Evolutionary conservation across 2,888 invertebrate species (phyloP).

Genomic region (Chorisops tibialis): DNA sequence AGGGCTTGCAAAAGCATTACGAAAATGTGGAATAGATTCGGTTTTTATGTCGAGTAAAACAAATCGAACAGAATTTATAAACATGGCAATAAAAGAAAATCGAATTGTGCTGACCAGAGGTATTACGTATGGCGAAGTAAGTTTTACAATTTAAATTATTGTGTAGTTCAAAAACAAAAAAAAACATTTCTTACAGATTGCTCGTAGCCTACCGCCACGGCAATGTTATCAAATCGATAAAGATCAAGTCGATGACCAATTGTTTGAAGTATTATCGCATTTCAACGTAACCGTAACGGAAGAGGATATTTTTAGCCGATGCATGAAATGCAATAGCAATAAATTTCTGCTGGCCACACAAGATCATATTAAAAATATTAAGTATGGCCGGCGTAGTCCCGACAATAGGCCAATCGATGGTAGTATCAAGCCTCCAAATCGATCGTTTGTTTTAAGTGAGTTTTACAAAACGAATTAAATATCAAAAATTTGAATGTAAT

Average conservation of each 20-base stretch:
- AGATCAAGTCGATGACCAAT: slow-evolving; percentile 59
- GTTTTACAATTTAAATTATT: slow-evolving; percentile 15
- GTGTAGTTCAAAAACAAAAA: background rate
- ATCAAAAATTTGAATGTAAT: background rate
- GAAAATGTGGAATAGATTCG: slow-evolving; percentile 63
- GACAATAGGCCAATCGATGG: background rate
- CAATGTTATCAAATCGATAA: slow-evolving; percentile 56
- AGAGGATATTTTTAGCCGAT: slow-evolving; percentile 68
- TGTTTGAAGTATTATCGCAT: slow-evolving; percentile 62
- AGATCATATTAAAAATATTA: slow-evolving; percentile 17
- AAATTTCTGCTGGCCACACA: slow-evolving; percentile 32
- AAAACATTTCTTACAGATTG: slow-evolving; percentile 37
- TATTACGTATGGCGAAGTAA: slow-evolving; percentile 50
- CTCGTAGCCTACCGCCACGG: slow-evolving; percentile 34
- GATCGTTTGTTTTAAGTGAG: slow-evolving; percentile 22
- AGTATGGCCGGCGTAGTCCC: background rate
- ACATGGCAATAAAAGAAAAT: slow-evolving; percentile 54
- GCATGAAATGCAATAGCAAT: slow-evolving; percentile 60
- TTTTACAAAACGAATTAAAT: slow-evolving; percentile 4
- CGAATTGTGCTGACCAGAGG: slow-evolving; percentile 60
- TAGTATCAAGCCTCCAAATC: slow-evolving; percentile 9
- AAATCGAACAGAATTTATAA: slow-evolving; percentile 55
- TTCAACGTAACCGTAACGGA: slow-evolving; percentile 64
- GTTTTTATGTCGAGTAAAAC: slow-evolving; percentile 54
- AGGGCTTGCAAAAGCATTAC: slow-evolving; percentile 61